Evolutionary conservation across 2,113 vertebrate species (phyloP).

Genomic region (Rhegmatorhina hoffmannsi): DNA sequence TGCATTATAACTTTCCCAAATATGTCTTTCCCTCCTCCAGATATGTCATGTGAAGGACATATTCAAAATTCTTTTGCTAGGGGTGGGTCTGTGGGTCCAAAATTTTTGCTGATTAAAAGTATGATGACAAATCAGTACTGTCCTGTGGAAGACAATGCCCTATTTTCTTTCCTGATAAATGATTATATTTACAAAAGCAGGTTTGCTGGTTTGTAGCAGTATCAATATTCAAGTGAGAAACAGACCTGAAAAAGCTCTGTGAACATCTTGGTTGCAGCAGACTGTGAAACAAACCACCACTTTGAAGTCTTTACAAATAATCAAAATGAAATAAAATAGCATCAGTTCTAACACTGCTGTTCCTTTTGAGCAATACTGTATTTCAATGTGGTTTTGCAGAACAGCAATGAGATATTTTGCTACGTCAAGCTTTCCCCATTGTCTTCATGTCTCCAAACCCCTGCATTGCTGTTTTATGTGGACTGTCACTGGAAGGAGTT

Average conservation of each 20-base stretch:
- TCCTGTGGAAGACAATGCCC: not conserved
- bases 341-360: not conserved
- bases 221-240: not conserved
- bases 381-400: not conserved
- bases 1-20: not conserved
- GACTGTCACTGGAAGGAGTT: not conserved
- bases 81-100: not conserved
- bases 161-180: not conserved
- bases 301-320: not conserved
- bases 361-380: not conserved
- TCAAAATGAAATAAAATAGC: not conserved
- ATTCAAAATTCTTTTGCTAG: not conserved
- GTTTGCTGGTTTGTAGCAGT: not conserved
- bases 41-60: not conserved
- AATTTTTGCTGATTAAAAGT: not conserved
- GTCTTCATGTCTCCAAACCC: not conserved
- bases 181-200: not conserved
- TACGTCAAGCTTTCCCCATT: not conserved
- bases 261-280: not conserved
- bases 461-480: not conserved
- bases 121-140: not conserved
- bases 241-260: not conserved
- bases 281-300: not conserved
- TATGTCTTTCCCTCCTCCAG: not conserved
- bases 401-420: not conserved